Evolutionary conservation across 1,140 invertebrate species (phyloP).

Genomic region (Sinonovacula constricta): DNA sequence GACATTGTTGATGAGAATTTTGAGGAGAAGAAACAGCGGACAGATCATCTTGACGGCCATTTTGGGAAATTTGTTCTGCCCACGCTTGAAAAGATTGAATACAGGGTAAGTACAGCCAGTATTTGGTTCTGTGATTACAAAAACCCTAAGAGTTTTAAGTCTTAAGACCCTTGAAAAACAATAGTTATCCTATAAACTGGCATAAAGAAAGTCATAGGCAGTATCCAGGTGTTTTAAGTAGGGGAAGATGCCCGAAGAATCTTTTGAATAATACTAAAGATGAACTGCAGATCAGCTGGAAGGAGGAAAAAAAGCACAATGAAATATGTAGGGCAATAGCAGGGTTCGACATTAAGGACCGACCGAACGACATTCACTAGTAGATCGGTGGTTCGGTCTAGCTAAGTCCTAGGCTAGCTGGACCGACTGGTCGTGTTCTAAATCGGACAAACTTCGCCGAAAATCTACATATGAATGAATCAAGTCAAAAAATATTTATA

Average conservation of each 20-base stretch:
- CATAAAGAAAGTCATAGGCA: background rate
- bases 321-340: too few relatives aligned
- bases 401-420: too few relatives aligned
- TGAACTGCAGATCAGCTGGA: too few relatives aligned
- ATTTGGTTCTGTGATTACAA: background rate
- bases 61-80: slow-evolving; percentile 56
- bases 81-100: slow-evolving; percentile 53
- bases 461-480: too few relatives aligned
- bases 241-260: background rate
- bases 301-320: too few relatives aligned
- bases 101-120: slow-evolving; percentile 38
- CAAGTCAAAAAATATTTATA: too few relatives aligned
- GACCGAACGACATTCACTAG: too few relatives aligned
- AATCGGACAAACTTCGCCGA: too few relatives aligned
- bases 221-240: background rate
- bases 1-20: slow-evolving; percentile 34
- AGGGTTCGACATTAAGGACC: too few relatives aligned
- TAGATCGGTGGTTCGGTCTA: too few relatives aligned
- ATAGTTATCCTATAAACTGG: background rate
- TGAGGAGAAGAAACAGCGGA: slow-evolving; percentile 18
- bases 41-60: slow-evolving; percentile 25
- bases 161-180: background rate
- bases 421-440: too few relatives aligned
- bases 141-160: background rate
- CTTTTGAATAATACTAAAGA: background rate